Conservation (phyloP, 2,888 invertebrate genomes). For the Sepioteuthis lessoniana region DNA sequence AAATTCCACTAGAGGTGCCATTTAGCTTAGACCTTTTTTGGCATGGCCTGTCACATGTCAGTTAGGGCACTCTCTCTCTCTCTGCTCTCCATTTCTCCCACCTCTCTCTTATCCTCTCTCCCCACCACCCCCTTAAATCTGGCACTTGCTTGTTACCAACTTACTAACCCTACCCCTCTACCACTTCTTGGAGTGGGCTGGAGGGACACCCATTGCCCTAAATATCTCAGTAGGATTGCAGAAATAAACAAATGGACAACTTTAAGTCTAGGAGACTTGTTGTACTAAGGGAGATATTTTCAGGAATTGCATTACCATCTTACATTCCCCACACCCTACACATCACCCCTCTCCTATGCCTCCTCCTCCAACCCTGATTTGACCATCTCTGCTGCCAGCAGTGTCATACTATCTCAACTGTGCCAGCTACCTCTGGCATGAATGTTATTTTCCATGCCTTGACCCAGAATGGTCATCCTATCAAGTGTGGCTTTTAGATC, state of each 20-base stretch:
- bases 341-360: no score
- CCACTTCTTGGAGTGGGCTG: neutral
- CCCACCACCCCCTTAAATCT: neutral
- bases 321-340: neutral
- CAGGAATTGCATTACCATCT: neutral
- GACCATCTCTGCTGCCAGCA: neutral
- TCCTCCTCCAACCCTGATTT: neutral
- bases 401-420: neutral
- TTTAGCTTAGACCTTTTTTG: neutral
- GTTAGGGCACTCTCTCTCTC: neutral
- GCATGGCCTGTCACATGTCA: neutral
- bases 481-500: neutral
- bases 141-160: conserved; percentile 7
- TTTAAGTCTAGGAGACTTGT: neutral
- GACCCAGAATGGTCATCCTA: neutral
- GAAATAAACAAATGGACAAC: neutral
- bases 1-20: neutral
- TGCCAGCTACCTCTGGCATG: neutral
- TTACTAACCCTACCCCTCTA: neutral
- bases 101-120: neutral
- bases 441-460: neutral
- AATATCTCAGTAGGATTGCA: neutral
- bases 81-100: neutral
- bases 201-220: neutral
- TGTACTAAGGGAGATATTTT: neutral